These are phyloP conservation scores for Streptopelia turtur DNA, from an alignment of 2,797 vertebrate genomes.

Conservation along the genomic window DNA sequence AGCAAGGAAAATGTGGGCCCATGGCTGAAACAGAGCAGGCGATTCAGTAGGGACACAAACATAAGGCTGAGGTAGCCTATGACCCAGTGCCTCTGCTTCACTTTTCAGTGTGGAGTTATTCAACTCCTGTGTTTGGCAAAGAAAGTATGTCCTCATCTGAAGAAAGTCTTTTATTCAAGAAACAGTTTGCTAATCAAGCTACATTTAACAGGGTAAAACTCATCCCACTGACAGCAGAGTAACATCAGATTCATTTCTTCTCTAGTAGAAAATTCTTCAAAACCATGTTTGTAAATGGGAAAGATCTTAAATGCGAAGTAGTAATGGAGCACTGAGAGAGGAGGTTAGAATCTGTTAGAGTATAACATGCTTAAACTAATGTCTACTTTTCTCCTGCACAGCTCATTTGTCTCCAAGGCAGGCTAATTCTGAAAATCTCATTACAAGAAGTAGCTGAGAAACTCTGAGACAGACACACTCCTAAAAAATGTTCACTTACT, in stretches of 20 bases:
- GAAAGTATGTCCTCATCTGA: not conserved
- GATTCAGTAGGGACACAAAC: not conserved
- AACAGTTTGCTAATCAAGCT: not conserved
- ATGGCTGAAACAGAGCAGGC: not conserved
- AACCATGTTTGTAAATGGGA: not conserved
- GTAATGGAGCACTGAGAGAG: not conserved
- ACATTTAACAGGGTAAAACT: slow-evolving; percentile 5
- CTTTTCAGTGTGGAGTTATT: not conserved
- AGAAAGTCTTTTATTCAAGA: not conserved
- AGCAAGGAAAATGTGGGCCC: not conserved
- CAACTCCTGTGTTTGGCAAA: not conserved
- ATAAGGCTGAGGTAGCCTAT: not conserved
- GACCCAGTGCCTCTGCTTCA: not conserved
- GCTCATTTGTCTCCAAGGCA: not conserved
- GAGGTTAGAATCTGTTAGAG: not conserved
- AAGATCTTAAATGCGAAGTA: not conserved
- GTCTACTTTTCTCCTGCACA: not conserved
- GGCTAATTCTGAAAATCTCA: not conserved
- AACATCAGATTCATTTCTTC: not conserved
- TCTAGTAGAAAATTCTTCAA: not conserved
- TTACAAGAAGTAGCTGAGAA: not conserved
- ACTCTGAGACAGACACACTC: not conserved
- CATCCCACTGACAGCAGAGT: not conserved
- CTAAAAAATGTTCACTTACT: not conserved
- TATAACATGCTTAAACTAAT: not conserved